phyloP scores from a whole-genome alignment of 1,140 invertebrate genomes.

The Pantala flavescens region DNA sequence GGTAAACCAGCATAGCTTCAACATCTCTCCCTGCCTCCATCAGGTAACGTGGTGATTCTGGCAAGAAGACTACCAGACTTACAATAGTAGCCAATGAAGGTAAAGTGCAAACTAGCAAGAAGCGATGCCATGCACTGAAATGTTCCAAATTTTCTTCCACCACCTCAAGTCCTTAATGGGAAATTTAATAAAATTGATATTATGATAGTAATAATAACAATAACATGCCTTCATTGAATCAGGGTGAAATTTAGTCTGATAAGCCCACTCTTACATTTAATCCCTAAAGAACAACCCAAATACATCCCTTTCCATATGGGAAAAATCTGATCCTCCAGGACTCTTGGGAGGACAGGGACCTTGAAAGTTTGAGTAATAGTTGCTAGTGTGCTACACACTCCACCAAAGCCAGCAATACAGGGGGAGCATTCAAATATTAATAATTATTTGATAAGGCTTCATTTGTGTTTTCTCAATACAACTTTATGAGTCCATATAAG shows the following conservation, averaged over 20 bases:
- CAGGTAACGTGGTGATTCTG: slow-evolving; percentile 67
- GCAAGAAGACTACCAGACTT: slow-evolving; percentile 59
- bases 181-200: background rate
- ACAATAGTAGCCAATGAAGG: slow-evolving; percentile 58
- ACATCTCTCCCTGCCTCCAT: slow-evolving; percentile 58
- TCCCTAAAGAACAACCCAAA: no score
- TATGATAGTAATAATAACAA: slow-evolving; percentile 1
- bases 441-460: no score
- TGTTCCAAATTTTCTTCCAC: slow-evolving; percentile 57
- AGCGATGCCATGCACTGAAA: slow-evolving; percentile 68
- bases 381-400: no score
- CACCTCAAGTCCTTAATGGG: slow-evolving; percentile 41
- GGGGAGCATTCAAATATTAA: no score
- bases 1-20: slow-evolving; percentile 65
- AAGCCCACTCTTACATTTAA: background rate
- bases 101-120: slow-evolving; percentile 54
- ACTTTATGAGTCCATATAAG: no score
- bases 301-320: no score
- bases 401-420: no score
- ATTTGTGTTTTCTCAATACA: no score
- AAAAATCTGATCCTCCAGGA: no score
- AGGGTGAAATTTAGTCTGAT: no score
- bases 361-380: no score
- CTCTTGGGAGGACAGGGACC: no score
- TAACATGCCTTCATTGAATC: background rate